phyloP scores from a whole-genome alignment of 2,888 invertebrate genomes.

The Eurois occulta region DNA sequence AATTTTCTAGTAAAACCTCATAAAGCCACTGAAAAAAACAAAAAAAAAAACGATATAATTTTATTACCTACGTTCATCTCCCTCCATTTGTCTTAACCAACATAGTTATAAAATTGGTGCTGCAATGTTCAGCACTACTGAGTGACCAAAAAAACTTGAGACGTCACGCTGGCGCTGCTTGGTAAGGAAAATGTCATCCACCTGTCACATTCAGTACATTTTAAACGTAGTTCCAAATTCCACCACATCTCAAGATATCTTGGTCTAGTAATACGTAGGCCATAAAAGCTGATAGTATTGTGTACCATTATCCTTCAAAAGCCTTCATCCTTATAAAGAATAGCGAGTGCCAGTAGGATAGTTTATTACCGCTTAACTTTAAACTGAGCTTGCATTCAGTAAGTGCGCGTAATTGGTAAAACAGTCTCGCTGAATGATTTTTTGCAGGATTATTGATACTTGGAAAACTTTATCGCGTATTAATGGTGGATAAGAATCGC shows the following conservation, averaged over 20 bases:
- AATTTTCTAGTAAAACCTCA: not conserved
- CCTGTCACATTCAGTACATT: not conserved
- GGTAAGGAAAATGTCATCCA: conserved; percentile 75
- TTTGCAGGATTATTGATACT: conserved; percentile 57
- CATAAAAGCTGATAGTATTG: conserved; percentile 83
- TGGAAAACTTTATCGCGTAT: conserved; percentile 12
- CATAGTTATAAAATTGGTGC: conserved; percentile 77
- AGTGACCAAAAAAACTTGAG: conserved; percentile 63
- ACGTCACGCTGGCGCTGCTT: not conserved
- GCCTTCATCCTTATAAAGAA: conserved; percentile 80
- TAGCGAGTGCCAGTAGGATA: conserved; percentile 79
- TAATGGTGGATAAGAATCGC: not conserved
- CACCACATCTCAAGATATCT: conserved; percentile 47
- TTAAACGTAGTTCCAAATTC: not conserved
- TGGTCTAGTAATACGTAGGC: conserved; percentile 65
- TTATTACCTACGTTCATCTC: conserved; percentile 57
- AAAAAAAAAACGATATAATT: conserved; percentile 54
- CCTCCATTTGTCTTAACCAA: conserved; percentile 74
- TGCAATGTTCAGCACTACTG: conserved; percentile 64
- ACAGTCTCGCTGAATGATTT: conserved; percentile 65
- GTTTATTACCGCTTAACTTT: conserved; percentile 83
- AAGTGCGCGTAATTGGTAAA: conserved; percentile 75
- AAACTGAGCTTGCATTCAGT: conserved; percentile 69
- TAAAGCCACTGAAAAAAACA: conserved; percentile 19
- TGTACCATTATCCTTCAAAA: conserved; percentile 86